These are phyloP conservation scores for Tethya wilhelma DNA, from an alignment of 37 sponge, comb jelly and placozoan genomes.

Conservation along the genomic window DNA sequence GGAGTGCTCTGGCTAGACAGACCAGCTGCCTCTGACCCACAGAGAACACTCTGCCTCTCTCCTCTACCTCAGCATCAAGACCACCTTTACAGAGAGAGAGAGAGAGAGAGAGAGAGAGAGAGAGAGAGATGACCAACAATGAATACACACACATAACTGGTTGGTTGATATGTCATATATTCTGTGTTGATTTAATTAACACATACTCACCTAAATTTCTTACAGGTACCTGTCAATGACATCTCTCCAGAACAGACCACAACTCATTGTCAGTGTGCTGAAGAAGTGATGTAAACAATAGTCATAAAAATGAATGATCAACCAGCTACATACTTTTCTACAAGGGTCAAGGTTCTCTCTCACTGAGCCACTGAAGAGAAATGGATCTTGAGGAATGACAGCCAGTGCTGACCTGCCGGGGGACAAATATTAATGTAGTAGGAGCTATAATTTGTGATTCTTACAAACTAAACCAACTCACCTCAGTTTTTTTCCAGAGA, in stretches of 20 bases:
- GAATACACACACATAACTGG: background rate
- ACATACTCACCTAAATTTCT: slow-evolving; percentile 45
- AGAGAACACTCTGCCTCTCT: slow-evolving; percentile 85
- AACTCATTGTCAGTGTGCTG: slow-evolving; percentile 77
- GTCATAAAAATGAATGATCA: background rate
- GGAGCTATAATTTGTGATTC: too few relatives aligned
- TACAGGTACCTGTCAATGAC: slow-evolving; percentile 71
- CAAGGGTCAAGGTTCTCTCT: slow-evolving; percentile 92
- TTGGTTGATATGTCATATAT: background rate
- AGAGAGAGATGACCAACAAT: too few relatives aligned
- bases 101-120: slow-evolving; percentile 30
- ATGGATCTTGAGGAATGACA: slow-evolving; percentile 97
- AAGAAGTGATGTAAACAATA: background rate
- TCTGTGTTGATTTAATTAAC: background rate
- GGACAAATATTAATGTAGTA: background rate
- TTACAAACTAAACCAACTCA: too few relatives aligned
- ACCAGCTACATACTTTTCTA: slow-evolving; percentile 36
- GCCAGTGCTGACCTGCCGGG: slow-evolving; percentile 70
- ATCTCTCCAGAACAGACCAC: slow-evolving; percentile 67
- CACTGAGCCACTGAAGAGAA: slow-evolving; percentile 93
- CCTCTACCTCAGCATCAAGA: slow-evolving; percentile 73
- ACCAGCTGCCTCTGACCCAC: slow-evolving; percentile 93
- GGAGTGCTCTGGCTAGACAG: slow-evolving; percentile 91
- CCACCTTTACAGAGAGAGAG: slow-evolving; percentile 69
- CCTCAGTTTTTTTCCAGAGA: slow-evolving; percentile 78